phyloP scores from a whole-genome alignment of 2,888 invertebrate species.

The Fissipunctia ypsillon region DNA sequence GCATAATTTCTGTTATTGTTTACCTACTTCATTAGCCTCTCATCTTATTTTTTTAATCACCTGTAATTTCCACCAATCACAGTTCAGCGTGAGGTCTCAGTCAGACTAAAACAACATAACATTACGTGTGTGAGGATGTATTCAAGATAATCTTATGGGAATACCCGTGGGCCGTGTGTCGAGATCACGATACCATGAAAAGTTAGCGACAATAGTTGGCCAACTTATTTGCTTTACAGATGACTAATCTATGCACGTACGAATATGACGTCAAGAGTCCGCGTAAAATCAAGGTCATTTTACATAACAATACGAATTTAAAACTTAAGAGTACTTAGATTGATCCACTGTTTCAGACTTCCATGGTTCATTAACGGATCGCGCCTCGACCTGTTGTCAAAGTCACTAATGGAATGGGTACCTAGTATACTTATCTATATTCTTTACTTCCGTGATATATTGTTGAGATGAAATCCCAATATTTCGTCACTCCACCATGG shows the following conservation, averaged over 20 bases:
- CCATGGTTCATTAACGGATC: background rate
- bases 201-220: conserved; percentile 16
- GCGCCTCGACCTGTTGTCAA: background rate
- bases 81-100: background rate
- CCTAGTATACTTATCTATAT: background rate
- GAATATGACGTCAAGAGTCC: conserved; percentile 5
- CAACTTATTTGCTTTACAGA: conserved; percentile 19
- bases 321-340: background rate
- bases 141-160: conserved; percentile 2
- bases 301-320: background rate
- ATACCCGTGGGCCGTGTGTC: conserved; percentile 4
- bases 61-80: background rate
- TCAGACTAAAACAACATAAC: background rate
- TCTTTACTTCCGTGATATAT: background rate
- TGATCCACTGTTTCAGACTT: background rate
- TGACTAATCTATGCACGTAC: conserved; percentile 33
- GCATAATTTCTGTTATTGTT: background rate
- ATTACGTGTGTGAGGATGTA: background rate
- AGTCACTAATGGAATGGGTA: background rate
- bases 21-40: background rate
- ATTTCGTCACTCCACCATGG: background rate
- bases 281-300: conserved; percentile 22
- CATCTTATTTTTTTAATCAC: background rate
- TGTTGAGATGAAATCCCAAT: background rate
- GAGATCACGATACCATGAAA: conserved; percentile 8